Conservation (phyloP, 1,140 invertebrate species). For the Diabrotica undecimpunctata region DNA sequence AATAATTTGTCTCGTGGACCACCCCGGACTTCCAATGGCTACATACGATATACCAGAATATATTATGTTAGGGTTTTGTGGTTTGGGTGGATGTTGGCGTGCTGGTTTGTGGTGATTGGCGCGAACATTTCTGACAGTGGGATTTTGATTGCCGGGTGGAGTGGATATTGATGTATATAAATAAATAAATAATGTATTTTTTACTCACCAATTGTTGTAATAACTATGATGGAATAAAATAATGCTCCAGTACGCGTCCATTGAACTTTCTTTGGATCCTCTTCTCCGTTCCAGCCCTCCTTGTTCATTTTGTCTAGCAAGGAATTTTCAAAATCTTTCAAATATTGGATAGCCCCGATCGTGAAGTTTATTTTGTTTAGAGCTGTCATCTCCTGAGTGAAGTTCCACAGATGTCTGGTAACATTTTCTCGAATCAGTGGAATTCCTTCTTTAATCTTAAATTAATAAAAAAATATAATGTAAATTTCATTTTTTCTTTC, state of each 20-base stretch:
- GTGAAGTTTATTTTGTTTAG: slow-evolving; percentile 74
- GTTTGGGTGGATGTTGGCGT: too few relatives aligned
- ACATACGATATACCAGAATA: too few relatives aligned
- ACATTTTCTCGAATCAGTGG: slow-evolving; percentile 67
- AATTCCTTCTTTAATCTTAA: slow-evolving; percentile 76
- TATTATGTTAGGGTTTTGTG: too few relatives aligned
- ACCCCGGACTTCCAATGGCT: too few relatives aligned
- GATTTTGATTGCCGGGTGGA: too few relatives aligned
- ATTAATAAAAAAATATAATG: neutral
- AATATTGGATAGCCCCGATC: slow-evolving; percentile 53
- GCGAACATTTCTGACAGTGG: too few relatives aligned
- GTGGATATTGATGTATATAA: too few relatives aligned
- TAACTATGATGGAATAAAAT: slow-evolving; percentile 96
- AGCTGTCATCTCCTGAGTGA: slow-evolving; percentile 62
- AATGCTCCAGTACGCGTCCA: slow-evolving; percentile 90
- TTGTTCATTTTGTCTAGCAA: slow-evolving; percentile 81
- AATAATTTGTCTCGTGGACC: too few relatives aligned
- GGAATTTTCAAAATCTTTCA: slow-evolving; percentile 76
- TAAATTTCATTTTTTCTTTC: too few relatives aligned
- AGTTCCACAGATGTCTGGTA: slow-evolving; percentile 74
- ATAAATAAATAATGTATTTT: too few relatives aligned
- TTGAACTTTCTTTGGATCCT: slow-evolving; percentile 69
- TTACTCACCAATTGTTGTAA: slow-evolving; percentile 88
- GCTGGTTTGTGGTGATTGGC: too few relatives aligned
- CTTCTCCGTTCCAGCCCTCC: slow-evolving; percentile 88